Base-by-base conservation (phyloP, 2,797 vertebrate species). In the Pitangus sulphuratus region DNA sequence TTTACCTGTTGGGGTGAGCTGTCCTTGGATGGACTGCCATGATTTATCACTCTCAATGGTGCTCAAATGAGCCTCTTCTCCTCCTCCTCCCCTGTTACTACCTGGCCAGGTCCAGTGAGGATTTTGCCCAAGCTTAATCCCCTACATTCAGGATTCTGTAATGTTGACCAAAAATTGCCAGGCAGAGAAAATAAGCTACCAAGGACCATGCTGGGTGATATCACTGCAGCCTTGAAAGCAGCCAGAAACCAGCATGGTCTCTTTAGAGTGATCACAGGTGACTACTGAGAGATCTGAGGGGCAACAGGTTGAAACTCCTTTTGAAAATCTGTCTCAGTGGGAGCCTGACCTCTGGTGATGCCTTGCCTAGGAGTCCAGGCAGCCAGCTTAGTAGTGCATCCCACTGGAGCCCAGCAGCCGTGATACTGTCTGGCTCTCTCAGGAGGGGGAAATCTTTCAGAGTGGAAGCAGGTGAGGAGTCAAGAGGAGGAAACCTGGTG, bases 261-360 rank as follows among this genome's bases (percentile, higher is more conserved):
- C 44, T 56, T 79, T 82, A 51, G 58, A 72, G 44, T 28, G 71
- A 30, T 62, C 82, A 12, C 72, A 86, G 85, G 45, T 82, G 68
- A 40, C 37, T 2, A 1, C 54, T 72, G 61, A 65, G 42, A 76
- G 44, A 77, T 68, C 57, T 24, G 62, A 56, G 22, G 25, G 35
- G 78, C 79, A 66, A 56, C 37, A 79, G 44, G 31, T 37, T 79
- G 74, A 61, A 82, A 48, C 1, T 58, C 20, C 54, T 56, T 12
- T 37, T 25, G 66, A 76, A 84, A 80, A 80, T 40, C 39, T 39
- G 13, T 39, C 58, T 72, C 68, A 39, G 84, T 16, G 56, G 44
- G 40, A 80, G 15, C 3, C 16, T 56, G 62, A 72, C 14, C 42
- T 76, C 47, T 92, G 54, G 24, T 72, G 50, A 40, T 70, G 22